Percentiles rank a stretch among this genome's conserved stretches.
These are phyloP conservation scores for Drosophila melanosoma DNA, from an alignment of 2,888 invertebrate genomes.

Conservation along the genomic window DNA sequence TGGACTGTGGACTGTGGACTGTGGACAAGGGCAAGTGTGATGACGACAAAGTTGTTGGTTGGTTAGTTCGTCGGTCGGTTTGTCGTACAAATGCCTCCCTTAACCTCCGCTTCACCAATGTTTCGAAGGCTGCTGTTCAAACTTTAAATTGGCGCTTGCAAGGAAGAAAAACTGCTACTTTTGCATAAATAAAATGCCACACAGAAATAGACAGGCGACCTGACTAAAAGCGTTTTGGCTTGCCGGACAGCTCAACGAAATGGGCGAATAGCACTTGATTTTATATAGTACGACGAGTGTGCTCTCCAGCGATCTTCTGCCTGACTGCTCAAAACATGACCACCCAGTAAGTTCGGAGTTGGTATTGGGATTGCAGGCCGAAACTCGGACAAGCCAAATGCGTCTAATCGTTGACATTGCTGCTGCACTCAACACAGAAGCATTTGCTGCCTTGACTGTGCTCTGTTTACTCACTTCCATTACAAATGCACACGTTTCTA, in stretches of 20 bases:
- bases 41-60: slow-evolving; percentile 52
- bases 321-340: slow-evolving; percentile 29
- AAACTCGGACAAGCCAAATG: slow-evolving; percentile 14
- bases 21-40: slow-evolving; percentile 42
- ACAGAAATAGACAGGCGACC: slow-evolving; percentile 53
- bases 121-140: slow-evolving; percentile 37
- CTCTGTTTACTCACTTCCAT: slow-evolving; percentile 18
- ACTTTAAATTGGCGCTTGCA: slow-evolving; percentile 62
- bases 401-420: slow-evolving; percentile 24
- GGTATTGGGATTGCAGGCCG: neutral
- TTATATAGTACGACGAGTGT: slow-evolving; percentile 52
- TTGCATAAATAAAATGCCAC: slow-evolving; percentile 73
- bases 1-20: slow-evolving; percentile 24
- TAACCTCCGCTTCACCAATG: neutral
- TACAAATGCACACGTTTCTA: neutral
- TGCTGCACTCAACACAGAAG: slow-evolving; percentile 30
- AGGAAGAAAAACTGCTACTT: slow-evolving; percentile 59
- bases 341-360: slow-evolving; percentile 1
- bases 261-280: slow-evolving; percentile 53
- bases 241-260: slow-evolving; percentile 41
- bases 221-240: slow-evolving; percentile 36
- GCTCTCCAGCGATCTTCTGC: slow-evolving; percentile 44
- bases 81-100: slow-evolving; percentile 39
- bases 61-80: slow-evolving; percentile 51
- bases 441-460: slow-evolving; percentile 10